Evolutionary conservation across 2,888 invertebrate species (phyloP), one percentile per base, ranked within the genome.

Genomic region (Protonemura montana): DNA sequence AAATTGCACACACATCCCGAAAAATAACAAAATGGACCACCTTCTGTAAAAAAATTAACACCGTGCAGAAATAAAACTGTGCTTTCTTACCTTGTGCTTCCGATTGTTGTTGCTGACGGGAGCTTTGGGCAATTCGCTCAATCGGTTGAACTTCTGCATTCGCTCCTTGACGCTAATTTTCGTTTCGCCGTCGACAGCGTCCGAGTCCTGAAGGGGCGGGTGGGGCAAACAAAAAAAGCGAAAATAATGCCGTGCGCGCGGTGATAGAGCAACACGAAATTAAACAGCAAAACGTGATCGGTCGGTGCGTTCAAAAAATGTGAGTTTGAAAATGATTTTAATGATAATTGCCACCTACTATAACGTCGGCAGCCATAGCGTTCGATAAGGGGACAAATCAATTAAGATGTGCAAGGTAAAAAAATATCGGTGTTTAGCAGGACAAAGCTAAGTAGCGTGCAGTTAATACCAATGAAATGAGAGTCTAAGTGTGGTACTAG

Each of bases 101-200:
- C 86, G 27, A 7, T 30, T 21, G 42, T 86, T 86, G 86, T 59
- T 85, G 10, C 35, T 25, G 28, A 85, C 29, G 29, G 87, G 90
- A 89, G 89, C 89, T 90, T 88, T 89, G 86, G 89, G 90, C 82
- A 93, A 90, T 89, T 94, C 93, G 86, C 92, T 92, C 94, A 98
- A 95, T 89, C 96, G 94, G 91, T 98, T 98, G 91, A 98, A 97
- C 92, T 97, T 97, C 92, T 97, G 96, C 90, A 97, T 97, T 87
- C 97, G 94, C 91, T 98, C 98, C 90, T 97, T 97, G 13, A 98
- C 98, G 89, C 97, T 98, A 88, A 98, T 94, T 89, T 95, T 91
- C 87, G 90, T 91, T 89, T 93, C 93, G 82, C 91, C 91, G 27
- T 87, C 87, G 25, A 84, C 85, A 6, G 87, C 82, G 25, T 85